Evolutionary conservation across 1,140 invertebrate genomes (phyloP).

Genomic region (Leptinotarsa lineolata): DNA sequence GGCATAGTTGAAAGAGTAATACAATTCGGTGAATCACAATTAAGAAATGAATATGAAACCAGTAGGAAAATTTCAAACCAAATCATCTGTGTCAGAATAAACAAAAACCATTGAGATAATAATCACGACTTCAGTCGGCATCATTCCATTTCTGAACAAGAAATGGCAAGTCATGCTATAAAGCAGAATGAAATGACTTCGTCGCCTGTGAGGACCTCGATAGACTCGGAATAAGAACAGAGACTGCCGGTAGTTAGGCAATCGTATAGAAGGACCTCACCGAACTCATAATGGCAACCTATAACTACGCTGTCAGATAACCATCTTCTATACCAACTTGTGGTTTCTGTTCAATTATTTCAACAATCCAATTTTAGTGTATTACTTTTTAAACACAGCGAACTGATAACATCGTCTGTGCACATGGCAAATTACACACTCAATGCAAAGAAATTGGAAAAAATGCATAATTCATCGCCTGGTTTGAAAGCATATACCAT

Average conservation of each 20-base stretch:
- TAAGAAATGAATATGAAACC: too few relatives aligned
- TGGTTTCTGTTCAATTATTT: conserved; percentile 41
- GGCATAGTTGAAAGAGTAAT: too few relatives aligned
- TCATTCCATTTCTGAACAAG: background rate
- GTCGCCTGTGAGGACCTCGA: background rate
- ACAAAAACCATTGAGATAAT: background rate
- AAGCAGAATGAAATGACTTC: background rate
- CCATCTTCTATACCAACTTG: conserved; percentile 36
- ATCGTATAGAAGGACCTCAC: conserved; percentile 6
- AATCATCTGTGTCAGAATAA: too few relatives aligned
- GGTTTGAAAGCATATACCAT: background rate
- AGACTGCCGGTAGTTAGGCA: background rate
- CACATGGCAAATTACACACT: conserved; percentile 26
- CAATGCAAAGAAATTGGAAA: conserved; percentile 14
- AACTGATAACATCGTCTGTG: conserved; percentile 35
- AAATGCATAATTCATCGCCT: background rate
- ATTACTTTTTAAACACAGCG: conserved; percentile 33
- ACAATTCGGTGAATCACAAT: too few relatives aligned
- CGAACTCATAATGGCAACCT: conserved; percentile 41
- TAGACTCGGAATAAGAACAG: background rate
- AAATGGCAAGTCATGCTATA: background rate
- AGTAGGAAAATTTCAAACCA: too few relatives aligned
- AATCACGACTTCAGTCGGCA: background rate
- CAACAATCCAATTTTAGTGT: conserved; percentile 34
- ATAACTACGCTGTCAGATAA: conserved; percentile 48